Conservation (phyloP, 2,888 invertebrate genomes). For the Invenusta paracnida region DNA sequence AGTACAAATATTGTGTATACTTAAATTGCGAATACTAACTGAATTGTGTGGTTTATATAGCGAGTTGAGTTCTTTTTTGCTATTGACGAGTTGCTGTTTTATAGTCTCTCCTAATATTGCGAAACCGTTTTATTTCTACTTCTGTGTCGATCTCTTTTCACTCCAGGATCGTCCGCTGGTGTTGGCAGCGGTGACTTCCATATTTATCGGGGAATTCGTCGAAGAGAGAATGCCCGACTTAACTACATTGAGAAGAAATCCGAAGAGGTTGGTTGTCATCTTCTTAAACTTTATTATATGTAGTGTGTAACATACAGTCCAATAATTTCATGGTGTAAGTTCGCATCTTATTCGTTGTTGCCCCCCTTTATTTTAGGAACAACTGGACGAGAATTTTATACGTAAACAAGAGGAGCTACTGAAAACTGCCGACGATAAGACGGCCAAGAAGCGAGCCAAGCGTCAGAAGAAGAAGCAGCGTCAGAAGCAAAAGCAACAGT, state of each 20-base stretch:
- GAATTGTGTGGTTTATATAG: too few relatives aligned
- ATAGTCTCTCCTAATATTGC: too few relatives aligned
- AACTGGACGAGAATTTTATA: conserved; percentile 5
- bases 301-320: too few relatives aligned
- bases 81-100: too few relatives aligned
- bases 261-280: conserved; percentile 36
- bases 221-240: conserved; percentile 91
- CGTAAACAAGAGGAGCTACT: conserved; percentile 30
- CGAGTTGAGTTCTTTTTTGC: too few relatives aligned
- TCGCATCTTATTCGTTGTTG: neutral
- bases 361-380: neutral
- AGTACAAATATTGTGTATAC: too few relatives aligned
- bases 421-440: conserved; percentile 26
- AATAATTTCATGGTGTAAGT: neutral
- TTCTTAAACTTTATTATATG: too few relatives aligned
- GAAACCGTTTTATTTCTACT: too few relatives aligned
- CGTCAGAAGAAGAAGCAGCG: conserved; percentile 29
- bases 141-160: too few relatives aligned
- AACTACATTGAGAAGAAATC: conserved; percentile 79
- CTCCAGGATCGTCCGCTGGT: conserved; percentile 83
- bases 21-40: too few relatives aligned
- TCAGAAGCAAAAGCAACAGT: neutral
- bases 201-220: conserved; percentile 85
- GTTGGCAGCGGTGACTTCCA: conserved; percentile 99
- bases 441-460: conserved; percentile 38